phyloP scores from a whole-genome alignment of 2,113 vertebrate genomes.

The Leucosticte australis region DNA sequence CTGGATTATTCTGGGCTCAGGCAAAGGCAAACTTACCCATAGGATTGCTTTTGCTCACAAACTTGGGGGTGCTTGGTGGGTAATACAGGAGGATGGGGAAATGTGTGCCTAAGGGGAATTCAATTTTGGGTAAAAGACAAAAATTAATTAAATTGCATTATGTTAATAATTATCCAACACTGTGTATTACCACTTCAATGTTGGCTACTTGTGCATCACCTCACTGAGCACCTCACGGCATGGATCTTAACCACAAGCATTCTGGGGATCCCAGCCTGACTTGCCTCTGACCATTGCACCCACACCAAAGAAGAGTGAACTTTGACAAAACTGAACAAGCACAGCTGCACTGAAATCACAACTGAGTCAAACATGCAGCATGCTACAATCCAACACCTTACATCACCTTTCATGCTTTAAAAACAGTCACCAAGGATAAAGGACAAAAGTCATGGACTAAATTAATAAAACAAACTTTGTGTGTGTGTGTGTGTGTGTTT shows the following conservation, averaged over 20 bases:
- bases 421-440: background rate
- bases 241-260: accelerated
- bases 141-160: background rate
- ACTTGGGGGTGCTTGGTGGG: background rate
- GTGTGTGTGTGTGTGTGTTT: background rate
- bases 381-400: background rate
- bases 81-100: background rate
- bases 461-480: background rate
- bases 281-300: background rate
- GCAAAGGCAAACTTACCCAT: background rate
- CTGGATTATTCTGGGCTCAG: background rate
- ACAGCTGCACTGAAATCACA: background rate
- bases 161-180: background rate
- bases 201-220: background rate
- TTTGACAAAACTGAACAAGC: background rate
- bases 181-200: background rate
- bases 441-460: background rate
- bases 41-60: background rate
- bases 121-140: background rate
- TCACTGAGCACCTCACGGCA: background rate
- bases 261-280: background rate
- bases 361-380: background rate
- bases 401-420: background rate
- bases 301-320: background rate
- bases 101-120: background rate